Percentiles rank a stretch among this genome's conserved stretches.
phyloP scores from a whole-genome alignment of 2,797 vertebrate genomes.

The Toxotes lorentzi region DNA sequence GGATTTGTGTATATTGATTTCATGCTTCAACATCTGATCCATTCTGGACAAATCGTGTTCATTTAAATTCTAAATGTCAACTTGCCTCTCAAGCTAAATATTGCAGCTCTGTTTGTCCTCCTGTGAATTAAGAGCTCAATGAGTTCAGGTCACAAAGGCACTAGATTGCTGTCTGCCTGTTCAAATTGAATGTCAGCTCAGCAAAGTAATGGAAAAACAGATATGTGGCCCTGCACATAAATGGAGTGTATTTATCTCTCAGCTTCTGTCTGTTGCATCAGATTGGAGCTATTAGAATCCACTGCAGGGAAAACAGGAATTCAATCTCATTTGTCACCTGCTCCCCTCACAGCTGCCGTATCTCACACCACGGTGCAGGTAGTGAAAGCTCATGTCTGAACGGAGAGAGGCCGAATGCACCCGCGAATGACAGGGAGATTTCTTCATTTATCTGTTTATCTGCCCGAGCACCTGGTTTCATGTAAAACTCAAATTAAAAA shows the following conservation, averaged over 20 bases:
- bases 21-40: neutral
- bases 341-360: slow-evolving; percentile 43
- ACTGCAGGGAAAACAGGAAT: slow-evolving; percentile 39
- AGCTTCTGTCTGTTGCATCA: slow-evolving; percentile 22
- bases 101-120: neutral
- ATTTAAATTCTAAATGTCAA: neutral
- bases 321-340: slow-evolving; percentile 77
- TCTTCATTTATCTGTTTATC: slow-evolving; percentile 12
- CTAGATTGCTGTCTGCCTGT: neutral
- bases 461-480: slow-evolving; percentile 25
- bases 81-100: neutral
- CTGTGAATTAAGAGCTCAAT: neutral
- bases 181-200: neutral
- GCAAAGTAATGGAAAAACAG: slow-evolving; percentile 23
- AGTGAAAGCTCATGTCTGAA: slow-evolving; percentile 18
- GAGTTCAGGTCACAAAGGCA: neutral
- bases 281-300: slow-evolving; percentile 18
- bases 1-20: neutral
- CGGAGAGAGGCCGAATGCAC: slow-evolving; percentile 12
- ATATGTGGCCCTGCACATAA: neutral
- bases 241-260: slow-evolving; percentile 2
- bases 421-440: neutral
- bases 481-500: slow-evolving; percentile 6
- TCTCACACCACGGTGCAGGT: neutral
- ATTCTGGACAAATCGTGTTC: neutral